Base-by-base conservation (phyloP, 1,140 invertebrate genomes). In the Drosophila asahinai region DNA sequence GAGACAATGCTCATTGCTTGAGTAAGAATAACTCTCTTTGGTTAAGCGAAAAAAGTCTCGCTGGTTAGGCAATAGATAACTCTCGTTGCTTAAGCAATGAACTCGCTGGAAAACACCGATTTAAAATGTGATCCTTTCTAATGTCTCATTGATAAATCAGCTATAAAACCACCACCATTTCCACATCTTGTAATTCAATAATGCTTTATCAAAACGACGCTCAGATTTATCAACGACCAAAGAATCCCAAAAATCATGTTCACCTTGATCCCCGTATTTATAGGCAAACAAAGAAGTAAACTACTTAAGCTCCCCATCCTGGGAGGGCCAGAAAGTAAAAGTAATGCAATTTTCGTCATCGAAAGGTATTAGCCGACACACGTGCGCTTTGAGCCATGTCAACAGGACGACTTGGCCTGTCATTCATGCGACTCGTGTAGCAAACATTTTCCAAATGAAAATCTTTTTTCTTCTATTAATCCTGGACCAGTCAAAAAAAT, bases 381-480 rank as follows among this genome's bases (percentile, higher is more conserved):
- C 83, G 83, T 87, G 83, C 64, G 43, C 70, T 54, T 67, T 75
- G 70, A 79, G 80, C 68, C 55, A 25, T 60, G 45, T 42, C 43
- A 65, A 62, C 55, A 58, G 40, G 58, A n/a, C 27, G 61, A 22
- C 58, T 45, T 8, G 22, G 17, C 15, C 71, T 87, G 83, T 87
- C 83, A 83, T 83, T 87, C 80, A 87, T 87, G 83, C 83, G 59
- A 77, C 83, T 87, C 83, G 82, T 87, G 83, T 87, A 81, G 80
- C 83, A 80, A 82, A 87, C 83, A 86, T 87, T 86, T 86, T 83
- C 51, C 72, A 82, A 86, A 87, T 80, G 83, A 87, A 87, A 87
- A 87, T 86, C 83, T 86, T 86, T 86, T 83, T 52, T 59, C 43
- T 52, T 54, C 62, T 87, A 86, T 87, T 86, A 86, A 86, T 87